These are phyloP conservation scores for Meiosimyza platycephala DNA, from an alignment of 2,888 invertebrate species.

Conservation along the genomic window DNA sequence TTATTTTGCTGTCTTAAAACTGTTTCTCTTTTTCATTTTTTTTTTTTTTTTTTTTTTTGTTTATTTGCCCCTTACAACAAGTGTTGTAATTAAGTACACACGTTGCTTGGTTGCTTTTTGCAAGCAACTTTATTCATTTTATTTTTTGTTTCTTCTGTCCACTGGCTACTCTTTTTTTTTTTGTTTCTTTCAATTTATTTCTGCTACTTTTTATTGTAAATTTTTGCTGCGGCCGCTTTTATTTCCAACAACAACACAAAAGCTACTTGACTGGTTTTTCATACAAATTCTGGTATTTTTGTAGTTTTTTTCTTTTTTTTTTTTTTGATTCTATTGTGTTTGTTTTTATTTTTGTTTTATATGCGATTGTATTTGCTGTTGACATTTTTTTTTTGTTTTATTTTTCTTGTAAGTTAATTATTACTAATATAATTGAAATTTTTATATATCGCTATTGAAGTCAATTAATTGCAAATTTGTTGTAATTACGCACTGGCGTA, in stretches of 20 bases:
- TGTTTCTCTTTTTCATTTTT: conserved; percentile 13
- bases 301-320: conserved; percentile 28
- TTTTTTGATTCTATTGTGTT: conserved; percentile 36
- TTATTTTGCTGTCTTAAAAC: neutral
- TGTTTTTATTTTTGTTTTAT: conserved; percentile 41
- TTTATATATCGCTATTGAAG: neutral
- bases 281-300: conserved; percentile 28
- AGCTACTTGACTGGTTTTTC: conserved; percentile 62
- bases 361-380: conserved; percentile 24
- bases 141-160: conserved; percentile 3
- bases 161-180: conserved; percentile 17
- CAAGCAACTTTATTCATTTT: neutral
- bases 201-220: conserved; percentile 25
- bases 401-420: conserved; percentile 14
- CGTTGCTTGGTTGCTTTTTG: neutral
- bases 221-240: conserved; percentile 46
- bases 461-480: no score
- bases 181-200: conserved; percentile 13
- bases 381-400: conserved; percentile 19
- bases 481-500: no score
- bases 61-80: conserved; percentile 9
- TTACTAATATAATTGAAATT: neutral
- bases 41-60: no score
- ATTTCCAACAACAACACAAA: conserved; percentile 60
- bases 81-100: conserved; percentile 5